These are phyloP conservation scores for Triplophysa bombifrons DNA, from an alignment of 2,797 vertebrate species.

Conservation along the genomic window DNA sequence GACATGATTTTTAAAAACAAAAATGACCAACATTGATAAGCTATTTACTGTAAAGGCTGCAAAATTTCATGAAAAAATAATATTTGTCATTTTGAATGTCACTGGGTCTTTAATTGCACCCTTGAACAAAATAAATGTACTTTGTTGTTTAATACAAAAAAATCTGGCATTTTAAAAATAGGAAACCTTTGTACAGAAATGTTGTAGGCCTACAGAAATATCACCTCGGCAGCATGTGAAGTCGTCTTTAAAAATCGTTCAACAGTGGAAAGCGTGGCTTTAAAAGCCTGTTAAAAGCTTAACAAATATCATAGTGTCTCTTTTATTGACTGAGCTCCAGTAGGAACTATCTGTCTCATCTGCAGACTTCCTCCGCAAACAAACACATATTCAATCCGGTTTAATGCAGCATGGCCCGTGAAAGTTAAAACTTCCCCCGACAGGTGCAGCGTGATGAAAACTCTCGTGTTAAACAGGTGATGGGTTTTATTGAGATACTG, in stretches of 20 bases:
- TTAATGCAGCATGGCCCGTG: conserved; percentile 66
- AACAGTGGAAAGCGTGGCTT: conserved; percentile 51
- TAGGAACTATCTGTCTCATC: conserved; percentile 62
- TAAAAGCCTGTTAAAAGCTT: conserved; percentile 83
- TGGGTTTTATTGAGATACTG: conserved; percentile 46
- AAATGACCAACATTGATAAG: no score
- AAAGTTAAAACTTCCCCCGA: conserved; percentile 22
- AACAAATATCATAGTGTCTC: conserved; percentile 73
- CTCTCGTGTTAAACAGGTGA: conserved; percentile 54
- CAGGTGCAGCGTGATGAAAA: not conserved
- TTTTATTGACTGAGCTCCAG: conserved; percentile 69
- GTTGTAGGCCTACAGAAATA: no score
- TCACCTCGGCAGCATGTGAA: conserved; percentile 30
- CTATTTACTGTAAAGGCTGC: no score
- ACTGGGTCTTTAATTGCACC: no score
- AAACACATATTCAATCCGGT: conserved; percentile 62
- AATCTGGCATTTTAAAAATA: not conserved
- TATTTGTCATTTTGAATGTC: no score
- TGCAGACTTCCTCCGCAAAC: conserved; percentile 78
- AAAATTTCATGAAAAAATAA: no score
- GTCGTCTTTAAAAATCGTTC: conserved; percentile 31
- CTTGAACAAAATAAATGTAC: no score
- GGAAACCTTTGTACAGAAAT: conserved; percentile 1
- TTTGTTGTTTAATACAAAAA: not conserved
- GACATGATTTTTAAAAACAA: no score